Conservation (phyloP, 2,113 vertebrate species). For the Indri indri region DNA sequence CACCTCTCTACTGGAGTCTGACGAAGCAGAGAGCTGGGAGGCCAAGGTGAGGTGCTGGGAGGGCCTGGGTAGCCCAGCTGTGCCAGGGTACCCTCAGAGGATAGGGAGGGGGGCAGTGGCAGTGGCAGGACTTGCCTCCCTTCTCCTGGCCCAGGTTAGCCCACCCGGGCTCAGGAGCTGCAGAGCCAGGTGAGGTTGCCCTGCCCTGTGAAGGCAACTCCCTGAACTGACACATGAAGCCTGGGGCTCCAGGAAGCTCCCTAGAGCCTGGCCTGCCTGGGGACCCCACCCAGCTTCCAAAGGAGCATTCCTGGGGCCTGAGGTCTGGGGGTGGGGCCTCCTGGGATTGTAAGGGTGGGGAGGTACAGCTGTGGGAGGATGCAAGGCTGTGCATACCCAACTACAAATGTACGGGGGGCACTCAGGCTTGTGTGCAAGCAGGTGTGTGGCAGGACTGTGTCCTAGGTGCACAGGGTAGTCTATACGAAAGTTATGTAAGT, state of each 20-base stretch:
- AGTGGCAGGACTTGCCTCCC: background rate
- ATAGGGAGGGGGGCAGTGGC: background rate
- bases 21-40: constrained; percentile 1
- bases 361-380: constrained; percentile 42
- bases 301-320: constrained; percentile 78
- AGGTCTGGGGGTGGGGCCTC: constrained; percentile 73
- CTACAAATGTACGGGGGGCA: background rate
- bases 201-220: constrained; percentile 68
- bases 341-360: constrained; percentile 42
- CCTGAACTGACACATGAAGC: constrained; percentile 65
- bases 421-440: background rate
- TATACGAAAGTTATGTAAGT: background rate
- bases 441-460: background rate
- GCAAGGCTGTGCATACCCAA: background rate
- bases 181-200: constrained; percentile 62
- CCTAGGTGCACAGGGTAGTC: background rate
- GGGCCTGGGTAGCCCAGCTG: background rate
- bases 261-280: constrained; percentile 61
- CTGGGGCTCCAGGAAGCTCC: constrained; percentile 70
- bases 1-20: background rate
- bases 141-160: background rate
- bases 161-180: constrained; percentile 32
- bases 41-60: background rate
- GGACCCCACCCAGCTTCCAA: constrained; percentile 75
- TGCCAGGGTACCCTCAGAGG: background rate